Conservation (phyloP, 2,113 vertebrate genomes). For the Pituophis catenifer region DNA sequence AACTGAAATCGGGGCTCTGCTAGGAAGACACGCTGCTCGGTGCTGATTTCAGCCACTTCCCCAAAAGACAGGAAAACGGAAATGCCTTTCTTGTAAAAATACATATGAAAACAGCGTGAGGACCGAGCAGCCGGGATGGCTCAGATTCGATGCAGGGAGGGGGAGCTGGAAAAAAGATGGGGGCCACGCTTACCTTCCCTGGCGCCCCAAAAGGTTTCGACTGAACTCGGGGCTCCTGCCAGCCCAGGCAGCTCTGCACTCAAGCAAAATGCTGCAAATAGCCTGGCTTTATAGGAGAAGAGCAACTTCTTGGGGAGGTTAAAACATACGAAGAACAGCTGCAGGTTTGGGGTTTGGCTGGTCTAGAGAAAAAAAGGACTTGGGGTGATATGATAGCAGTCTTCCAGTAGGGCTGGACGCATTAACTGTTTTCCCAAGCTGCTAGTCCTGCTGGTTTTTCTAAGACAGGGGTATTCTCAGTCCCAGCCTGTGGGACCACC, state of each 20-base stretch:
- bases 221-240: not conserved
- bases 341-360: too few species aligned
- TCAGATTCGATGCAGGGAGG: not conserved
- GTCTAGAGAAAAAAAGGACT: too few species aligned
- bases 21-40: not conserved
- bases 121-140: not conserved
- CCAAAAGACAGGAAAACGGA: not conserved
- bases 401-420: too few species aligned
- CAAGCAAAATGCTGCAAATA: not conserved
- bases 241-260: not conserved
- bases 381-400: too few species aligned
- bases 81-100: not conserved
- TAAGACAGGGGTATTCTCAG: not conserved
- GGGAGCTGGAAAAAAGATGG: not conserved
- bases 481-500: too few species aligned
- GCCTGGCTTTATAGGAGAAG: not conserved
- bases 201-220: not conserved
- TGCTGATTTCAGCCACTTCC: not conserved
- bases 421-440: not conserved
- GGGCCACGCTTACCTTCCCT: not conserved
- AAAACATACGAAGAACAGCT: too few species aligned
- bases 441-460: not conserved
- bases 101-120: not conserved
- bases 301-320: too few species aligned
- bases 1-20: not conserved